These are phyloP conservation scores for Prionailurus viverrinus DNA, from an alignment of 2,113 vertebrate genomes.

Conservation along the genomic window DNA sequence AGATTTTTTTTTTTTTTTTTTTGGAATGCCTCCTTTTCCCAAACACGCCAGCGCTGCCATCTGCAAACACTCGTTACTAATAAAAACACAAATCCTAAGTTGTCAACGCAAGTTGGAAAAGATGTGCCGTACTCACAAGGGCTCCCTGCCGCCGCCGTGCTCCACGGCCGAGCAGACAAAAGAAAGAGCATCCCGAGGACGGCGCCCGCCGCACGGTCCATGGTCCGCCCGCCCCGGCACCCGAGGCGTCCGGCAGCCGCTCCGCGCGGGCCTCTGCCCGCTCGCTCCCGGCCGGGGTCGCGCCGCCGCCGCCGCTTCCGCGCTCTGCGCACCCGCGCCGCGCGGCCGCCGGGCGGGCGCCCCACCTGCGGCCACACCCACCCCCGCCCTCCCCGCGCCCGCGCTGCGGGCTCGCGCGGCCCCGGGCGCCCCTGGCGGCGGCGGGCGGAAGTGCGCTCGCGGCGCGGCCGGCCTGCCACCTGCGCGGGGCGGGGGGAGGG, in stretches of 20 bases:
- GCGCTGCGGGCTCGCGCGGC: not conserved
- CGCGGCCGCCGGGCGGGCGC: not conserved
- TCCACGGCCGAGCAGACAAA: constrained; percentile 59
- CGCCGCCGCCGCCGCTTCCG: not conserved
- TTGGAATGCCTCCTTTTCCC: not conserved
- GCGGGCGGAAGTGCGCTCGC: not conserved
- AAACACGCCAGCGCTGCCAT: not conserved
- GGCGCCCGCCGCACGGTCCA: constrained; percentile 84
- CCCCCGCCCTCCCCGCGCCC: not conserved
- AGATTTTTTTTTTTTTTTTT: not conserved
- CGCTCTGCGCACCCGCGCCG: not conserved
- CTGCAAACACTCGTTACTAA: not conserved
- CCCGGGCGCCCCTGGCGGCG: not conserved
- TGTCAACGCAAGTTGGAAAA: constrained; percentile 77
- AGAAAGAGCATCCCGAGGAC: constrained; percentile 82
- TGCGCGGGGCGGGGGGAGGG: too few relatives aligned
- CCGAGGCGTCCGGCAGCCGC: not conserved
- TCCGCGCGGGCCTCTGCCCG: not conserved
- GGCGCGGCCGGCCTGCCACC: too few relatives aligned
- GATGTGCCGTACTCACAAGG: constrained; percentile 83
- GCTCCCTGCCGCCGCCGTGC: constrained; percentile 58
- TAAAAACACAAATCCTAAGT: constrained; percentile 54
- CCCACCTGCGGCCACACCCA: constrained; percentile 13
- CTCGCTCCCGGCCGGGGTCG: not conserved
- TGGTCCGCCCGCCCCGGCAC: constrained; percentile 35